phyloP scores from a whole-genome alignment of 1,140 invertebrate species.

The Brachionus sp. region DNA sequence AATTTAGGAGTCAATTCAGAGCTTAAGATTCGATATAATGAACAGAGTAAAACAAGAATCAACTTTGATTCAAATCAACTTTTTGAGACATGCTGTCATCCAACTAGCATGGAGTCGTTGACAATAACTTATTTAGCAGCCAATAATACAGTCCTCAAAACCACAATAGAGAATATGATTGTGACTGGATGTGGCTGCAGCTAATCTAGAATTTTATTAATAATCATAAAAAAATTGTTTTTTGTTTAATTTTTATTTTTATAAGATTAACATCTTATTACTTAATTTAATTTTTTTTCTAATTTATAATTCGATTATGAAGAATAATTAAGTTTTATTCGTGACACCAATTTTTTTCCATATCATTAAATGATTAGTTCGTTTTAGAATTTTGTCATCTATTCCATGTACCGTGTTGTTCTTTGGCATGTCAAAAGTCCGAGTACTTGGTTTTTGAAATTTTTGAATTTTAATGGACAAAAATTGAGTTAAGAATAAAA shows the following conservation, averaged over 20 bases:
- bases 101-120: conserved; percentile 33
- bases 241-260: conserved; percentile 1
- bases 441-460: not conserved
- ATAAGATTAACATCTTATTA: not conserved
- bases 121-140: not conserved
- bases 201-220: not conserved
- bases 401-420: conserved; percentile 3
- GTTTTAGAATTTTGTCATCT: not conserved
- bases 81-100: conserved; percentile 42
- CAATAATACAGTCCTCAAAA: not conserved
- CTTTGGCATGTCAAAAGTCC: not conserved
- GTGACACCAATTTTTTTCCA: not conserved
- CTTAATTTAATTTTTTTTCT: not conserved
- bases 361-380: conserved; percentile 18
- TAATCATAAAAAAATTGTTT: conserved; percentile 2
- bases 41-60: not conserved
- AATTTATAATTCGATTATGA: not conserved
- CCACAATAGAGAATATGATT: conserved; percentile 26
- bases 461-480: not conserved
- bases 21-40: conserved; percentile 1
- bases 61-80: conserved; percentile 21
- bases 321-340: not conserved
- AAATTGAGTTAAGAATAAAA: conserved; percentile 24
- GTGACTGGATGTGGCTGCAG: conserved; percentile 42
- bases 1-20: not conserved